Percentiles rank a stretch among this genome's conserved stretches.
phyloP scores from a whole-genome alignment of 2,797 vertebrate genomes.

The Spondyliosoma cantharus region DNA sequence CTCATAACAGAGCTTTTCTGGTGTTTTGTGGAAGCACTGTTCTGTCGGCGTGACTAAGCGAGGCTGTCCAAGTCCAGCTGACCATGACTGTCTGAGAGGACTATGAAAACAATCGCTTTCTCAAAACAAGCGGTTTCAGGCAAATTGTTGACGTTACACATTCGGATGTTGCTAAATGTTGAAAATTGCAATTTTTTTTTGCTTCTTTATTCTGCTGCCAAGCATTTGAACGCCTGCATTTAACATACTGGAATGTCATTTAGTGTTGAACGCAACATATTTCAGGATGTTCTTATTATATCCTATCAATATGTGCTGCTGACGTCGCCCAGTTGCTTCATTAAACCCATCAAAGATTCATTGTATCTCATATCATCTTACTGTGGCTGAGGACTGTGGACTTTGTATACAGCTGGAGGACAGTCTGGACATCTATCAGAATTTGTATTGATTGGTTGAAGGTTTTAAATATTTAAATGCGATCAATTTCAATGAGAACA shows the following conservation, averaged over 20 bases:
- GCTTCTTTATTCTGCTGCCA: conserved; percentile 39
- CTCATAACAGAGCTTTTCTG: conserved; percentile 61
- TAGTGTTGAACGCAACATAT: conserved; percentile 38
- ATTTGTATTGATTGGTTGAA: conserved; percentile 24
- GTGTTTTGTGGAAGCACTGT: conserved; percentile 61
- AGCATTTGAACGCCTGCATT: conserved; percentile 33
- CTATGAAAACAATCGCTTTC: conserved; percentile 50
- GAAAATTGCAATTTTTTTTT: conserved; percentile 38
- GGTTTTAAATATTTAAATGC: conserved; percentile 35
- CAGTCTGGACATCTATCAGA: conserved; percentile 18
- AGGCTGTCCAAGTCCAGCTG: conserved; percentile 63
- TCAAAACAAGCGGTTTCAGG: conserved; percentile 44
- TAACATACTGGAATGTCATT: conserved; percentile 37
- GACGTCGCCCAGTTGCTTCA: conserved; percentile 39
- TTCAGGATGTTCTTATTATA: conserved; percentile 63
- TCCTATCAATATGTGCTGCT: conserved; percentile 56
- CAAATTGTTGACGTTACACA: conserved; percentile 48
- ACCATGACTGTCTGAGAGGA: conserved; percentile 61
- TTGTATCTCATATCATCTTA: conserved; percentile 55
- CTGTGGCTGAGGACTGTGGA: conserved; percentile 31
- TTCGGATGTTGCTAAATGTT: conserved; percentile 49
- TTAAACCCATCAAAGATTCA: conserved; percentile 72
- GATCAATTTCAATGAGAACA: background rate
- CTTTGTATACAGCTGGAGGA: conserved; percentile 13
- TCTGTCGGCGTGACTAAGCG: conserved; percentile 73